phyloP scores from a whole-genome alignment of 2,888 invertebrate genomes.

The Aphelenchoides bicaudatus region DNA sequence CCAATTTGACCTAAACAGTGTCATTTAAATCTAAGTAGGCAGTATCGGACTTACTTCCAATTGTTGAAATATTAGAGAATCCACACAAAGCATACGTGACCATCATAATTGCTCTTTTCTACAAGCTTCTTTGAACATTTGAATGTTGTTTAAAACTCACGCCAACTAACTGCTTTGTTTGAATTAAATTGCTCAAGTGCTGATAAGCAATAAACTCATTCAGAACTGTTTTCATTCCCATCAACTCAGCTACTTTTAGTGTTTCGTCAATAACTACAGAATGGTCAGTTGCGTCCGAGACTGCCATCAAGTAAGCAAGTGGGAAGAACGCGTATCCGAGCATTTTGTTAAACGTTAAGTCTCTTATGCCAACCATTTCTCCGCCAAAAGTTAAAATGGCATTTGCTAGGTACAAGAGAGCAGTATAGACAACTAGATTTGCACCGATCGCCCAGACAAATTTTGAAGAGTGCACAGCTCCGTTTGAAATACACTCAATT shows the following conservation, averaged over 20 bases:
- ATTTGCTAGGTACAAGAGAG: conserved; percentile 80
- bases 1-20: neutral
- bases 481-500: conserved; percentile 84
- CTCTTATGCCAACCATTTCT: conserved; percentile 70
- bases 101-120: conserved; percentile 48
- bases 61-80: conserved; percentile 63
- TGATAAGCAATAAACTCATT: conserved; percentile 57
- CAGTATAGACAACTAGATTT: conserved; percentile 83
- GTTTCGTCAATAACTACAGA: conserved; percentile 35
- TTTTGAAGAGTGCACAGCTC: conserved; percentile 75
- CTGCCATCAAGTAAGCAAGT: conserved; percentile 50
- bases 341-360: conserved; percentile 63
- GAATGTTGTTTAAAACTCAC: conserved; percentile 10
- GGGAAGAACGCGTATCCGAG: conserved; percentile 47
- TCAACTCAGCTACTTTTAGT: conserved; percentile 45
- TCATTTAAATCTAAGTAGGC: conserved; percentile 6
- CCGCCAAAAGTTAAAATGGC: conserved; percentile 77
- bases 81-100: conserved; percentile 63
- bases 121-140: neutral
- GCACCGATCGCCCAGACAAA: conserved; percentile 81
- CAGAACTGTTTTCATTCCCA: conserved; percentile 55
- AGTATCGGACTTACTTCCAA: conserved; percentile 62
- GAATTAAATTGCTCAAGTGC: conserved; percentile 35
- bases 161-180: conserved; percentile 20
- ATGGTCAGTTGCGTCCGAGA: conserved; percentile 39